Conservation (phyloP, 2,797 vertebrate species). For the Lemur catta region DNA sequence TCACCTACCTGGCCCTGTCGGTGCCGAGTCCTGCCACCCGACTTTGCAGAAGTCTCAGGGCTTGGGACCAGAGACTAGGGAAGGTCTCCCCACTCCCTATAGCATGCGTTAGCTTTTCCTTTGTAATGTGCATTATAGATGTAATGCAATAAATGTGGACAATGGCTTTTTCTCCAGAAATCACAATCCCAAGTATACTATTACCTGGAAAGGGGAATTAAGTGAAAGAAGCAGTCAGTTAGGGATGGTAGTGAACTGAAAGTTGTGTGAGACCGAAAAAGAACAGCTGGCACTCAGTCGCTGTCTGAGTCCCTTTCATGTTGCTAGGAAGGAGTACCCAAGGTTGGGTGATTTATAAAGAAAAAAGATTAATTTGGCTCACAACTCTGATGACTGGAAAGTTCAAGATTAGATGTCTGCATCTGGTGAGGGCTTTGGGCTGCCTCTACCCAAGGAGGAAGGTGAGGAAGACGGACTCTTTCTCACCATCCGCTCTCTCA, state of each 20-base stretch:
- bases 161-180: background rate
- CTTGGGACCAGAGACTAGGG: too few species aligned
- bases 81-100: accelerated
- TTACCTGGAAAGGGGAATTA: background rate
- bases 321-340: background rate
- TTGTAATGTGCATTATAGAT: accelerated
- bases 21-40: background rate
- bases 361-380: background rate
- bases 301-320: background rate
- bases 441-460: background rate
- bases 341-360: background rate
- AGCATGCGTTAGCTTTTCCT: background rate
- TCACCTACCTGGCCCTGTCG: background rate
- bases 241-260: accelerated
- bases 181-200: background rate
- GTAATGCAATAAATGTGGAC: background rate
- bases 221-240: background rate
- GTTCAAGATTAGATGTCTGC: background rate
- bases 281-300: accelerated
- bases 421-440: background rate
- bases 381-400: background rate
- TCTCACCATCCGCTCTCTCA: too few species aligned
- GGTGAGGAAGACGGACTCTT: background rate
- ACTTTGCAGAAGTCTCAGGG: background rate
- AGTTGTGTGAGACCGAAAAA: accelerated